phyloP scores from a whole-genome alignment of 2,113 vertebrate species.

The Pluvialis apricaria region DNA sequence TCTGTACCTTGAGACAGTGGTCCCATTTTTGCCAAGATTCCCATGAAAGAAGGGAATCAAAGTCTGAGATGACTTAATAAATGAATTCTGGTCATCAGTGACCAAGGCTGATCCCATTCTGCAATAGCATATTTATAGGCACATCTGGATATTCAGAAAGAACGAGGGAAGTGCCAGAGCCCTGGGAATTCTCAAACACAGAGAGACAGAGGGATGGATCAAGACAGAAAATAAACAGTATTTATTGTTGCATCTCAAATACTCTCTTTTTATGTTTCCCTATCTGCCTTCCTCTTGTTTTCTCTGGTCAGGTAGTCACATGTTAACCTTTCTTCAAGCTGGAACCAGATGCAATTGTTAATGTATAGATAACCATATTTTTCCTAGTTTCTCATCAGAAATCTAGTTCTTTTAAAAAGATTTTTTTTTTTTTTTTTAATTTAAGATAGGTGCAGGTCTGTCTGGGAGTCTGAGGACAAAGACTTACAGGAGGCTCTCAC shows the following conservation, averaged over 20 bases:
- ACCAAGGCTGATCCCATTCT: background rate
- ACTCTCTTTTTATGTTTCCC: background rate
- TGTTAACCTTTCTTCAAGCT: background rate
- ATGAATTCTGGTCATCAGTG: background rate
- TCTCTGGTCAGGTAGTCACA: no score
- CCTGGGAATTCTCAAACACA: background rate
- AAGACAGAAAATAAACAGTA: background rate
- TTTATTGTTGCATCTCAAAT: background rate
- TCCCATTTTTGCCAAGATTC: background rate
- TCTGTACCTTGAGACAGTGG: background rate
- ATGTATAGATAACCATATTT: background rate
- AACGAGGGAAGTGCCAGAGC: background rate
- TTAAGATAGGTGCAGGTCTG: background rate
- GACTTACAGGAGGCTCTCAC: background rate
- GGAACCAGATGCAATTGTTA: background rate
- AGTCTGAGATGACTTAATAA: background rate
- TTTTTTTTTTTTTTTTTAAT: no score
- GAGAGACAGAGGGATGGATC: accelerated
- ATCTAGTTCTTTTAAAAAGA: accelerated
- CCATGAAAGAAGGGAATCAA: background rate
- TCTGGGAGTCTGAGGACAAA: background rate
- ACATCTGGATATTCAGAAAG: background rate
- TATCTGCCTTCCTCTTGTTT: background rate
- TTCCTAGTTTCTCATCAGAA: background rate
- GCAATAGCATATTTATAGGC: background rate